These are phyloP conservation scores for Mesodorylaimus sp. DNA, from an alignment of 2,888 invertebrate species.

Conservation along the genomic window DNA sequence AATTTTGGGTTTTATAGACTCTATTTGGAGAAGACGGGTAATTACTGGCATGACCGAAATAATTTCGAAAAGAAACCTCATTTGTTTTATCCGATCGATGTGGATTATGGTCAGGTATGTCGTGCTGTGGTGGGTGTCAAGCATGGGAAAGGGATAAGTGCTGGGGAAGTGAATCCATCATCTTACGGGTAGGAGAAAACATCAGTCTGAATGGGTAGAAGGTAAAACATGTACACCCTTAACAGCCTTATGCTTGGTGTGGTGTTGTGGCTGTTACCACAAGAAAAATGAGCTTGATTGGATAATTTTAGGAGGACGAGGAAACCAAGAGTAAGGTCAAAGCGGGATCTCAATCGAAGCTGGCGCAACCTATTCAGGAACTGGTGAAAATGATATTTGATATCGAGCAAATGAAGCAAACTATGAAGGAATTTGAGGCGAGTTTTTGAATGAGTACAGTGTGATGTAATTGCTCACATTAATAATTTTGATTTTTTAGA, in stretches of 20 bases:
- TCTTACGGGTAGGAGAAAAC: too few species aligned
- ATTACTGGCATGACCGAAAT: constrained; percentile 49
- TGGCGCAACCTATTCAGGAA: constrained; percentile 57
- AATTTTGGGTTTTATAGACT: constrained; percentile 25
- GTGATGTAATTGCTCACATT: too few species aligned
- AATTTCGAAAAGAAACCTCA: constrained; percentile 53
- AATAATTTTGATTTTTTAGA: constrained; percentile 23
- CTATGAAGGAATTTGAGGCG: constrained; percentile 78
- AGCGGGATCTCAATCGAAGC: constrained; percentile 14
- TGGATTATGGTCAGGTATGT: constrained; percentile 53
- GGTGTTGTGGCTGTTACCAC: too few species aligned
- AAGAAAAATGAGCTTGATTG: too few species aligned
- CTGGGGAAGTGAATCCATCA: too few species aligned
- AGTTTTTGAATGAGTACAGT: constrained; percentile 2
- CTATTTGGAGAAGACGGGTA: constrained; percentile 63
- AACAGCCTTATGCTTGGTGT: too few species aligned
- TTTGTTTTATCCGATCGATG: constrained; percentile 62
- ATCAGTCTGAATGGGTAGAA: too few species aligned
- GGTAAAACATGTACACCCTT: too few species aligned
- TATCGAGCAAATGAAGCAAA: constrained; percentile 69
- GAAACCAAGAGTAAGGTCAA: neutral
- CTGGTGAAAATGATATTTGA: constrained; percentile 73
- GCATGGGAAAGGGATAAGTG: neutral
- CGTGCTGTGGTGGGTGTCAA: neutral
- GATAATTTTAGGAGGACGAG: neutral